These are phyloP conservation scores for Achatina immaculata DNA, from an alignment of 1,140 invertebrate species.

Conservation along the genomic window DNA sequence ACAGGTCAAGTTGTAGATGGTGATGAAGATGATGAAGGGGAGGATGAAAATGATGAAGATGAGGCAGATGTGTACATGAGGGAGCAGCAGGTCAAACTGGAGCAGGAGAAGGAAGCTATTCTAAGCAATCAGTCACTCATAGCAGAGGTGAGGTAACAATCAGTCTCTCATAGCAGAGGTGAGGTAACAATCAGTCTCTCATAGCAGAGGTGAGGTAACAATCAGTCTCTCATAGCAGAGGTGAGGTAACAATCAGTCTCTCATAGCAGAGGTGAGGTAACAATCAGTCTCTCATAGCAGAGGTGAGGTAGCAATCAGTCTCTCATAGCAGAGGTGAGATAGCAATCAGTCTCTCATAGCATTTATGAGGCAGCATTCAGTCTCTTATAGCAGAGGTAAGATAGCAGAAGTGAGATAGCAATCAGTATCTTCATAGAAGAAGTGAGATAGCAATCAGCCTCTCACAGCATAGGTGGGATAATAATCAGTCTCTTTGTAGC, in stretches of 20 bases:
- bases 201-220: not conserved
- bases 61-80: constrained; percentile 61
- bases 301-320: not conserved
- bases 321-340: not conserved
- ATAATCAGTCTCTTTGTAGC: constrained; percentile 31
- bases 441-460: too few species aligned
- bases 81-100: constrained; percentile 72
- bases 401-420: too few species aligned
- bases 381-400: too few species aligned
- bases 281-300: constrained; percentile 17
- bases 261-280: not conserved
- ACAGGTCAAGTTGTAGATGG: constrained; percentile 8
- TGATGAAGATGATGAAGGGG: constrained; percentile 19
- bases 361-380: too few species aligned
- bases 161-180: not conserved
- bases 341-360: too few species aligned
- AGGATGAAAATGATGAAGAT: constrained; percentile 30
- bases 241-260: not conserved
- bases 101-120: constrained; percentile 74
- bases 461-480: not conserved
- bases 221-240: constrained; percentile 15
- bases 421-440: constrained; percentile 74
- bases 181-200: not conserved
- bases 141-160: constrained; percentile 66
- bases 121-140: constrained; percentile 74